Evolutionary conservation across 2,113 vertebrate genomes (phyloP), one percentile per base, ranked within the genome.

Genomic region (Lamprotornis superbus): DNA sequence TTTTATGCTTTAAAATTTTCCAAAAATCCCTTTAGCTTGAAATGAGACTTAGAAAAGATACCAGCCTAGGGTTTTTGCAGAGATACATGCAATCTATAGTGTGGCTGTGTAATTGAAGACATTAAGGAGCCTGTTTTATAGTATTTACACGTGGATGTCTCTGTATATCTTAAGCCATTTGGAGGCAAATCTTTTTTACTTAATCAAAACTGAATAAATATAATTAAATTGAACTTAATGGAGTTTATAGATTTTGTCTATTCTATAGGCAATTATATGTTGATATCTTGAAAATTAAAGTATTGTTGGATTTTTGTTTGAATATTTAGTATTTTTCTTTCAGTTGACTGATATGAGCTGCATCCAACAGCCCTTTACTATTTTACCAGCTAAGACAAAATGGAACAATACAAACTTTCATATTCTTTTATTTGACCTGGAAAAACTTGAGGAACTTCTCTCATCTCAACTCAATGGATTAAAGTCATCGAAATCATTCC

Each of bases 391-490:
- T 75, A 97, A 96, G 57, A 97, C 94, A 46, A 97, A 88, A 50
- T 97, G 97, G 97, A 98, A 56, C 69, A 79, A 90, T 23, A 30
- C 85, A 33, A 95, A 75, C 87, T 97, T 98, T 80, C 98, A 98
- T 16, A 20, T 98, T 75, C 96, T 98, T 16, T 82, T 98, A 17
- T 98, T 98, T 96, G 97, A 98, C 80, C 68, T 98, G 95, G 98
- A 98, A 90, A 97, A 95, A 49, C 96, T 98, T 70, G 89, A 97
- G 20, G 97, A 98, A 67, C 86, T 97, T 88, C 68, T 98, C n/a
- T 94, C 97, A 1, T 84, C 86, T 86, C 95, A 95, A 10, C 21
- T 91, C 44, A 69, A 31, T 40, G 96, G 83, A 7, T 71, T 86
- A 9, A 97, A 97, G 64, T 33, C 96, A 78, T 96, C 97, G 2